Evolutionary conservation across 2,888 invertebrate species (phyloP), one percentile per base, ranked within the genome.

Genomic region (Trichacis sp.): DNA sequence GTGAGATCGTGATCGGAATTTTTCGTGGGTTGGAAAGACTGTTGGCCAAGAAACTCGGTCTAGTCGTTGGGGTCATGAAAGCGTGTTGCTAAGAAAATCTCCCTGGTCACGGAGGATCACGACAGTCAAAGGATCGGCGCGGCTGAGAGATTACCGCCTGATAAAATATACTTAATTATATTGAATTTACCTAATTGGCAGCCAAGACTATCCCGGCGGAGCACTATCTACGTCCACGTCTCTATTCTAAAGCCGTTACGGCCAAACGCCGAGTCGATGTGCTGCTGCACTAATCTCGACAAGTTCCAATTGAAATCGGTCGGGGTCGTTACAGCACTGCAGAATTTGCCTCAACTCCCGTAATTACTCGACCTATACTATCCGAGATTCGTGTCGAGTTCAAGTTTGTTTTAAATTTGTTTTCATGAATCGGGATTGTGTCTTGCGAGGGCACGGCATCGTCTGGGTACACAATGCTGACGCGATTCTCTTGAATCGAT

Each of bases 141-240:
- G 29, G 57, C 43, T 50, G 46, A 36, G 54, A 55, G 56, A 63
- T 64, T 48, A 40, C 15, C 49, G 36, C 33, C 20, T 43, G 63
- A 59, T 74, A 69, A 70, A 75, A 74, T 73, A 74, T 73, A 73
- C 69, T 76, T 76, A 77, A 77, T 74, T 74, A 76, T 76, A 77
- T 77, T 71, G 76, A 73, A 74, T 76, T 76, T 73, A 73, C 73
- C 73, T 75, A 75, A 77, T 77, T 77, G 77, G 53, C 43, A 53
- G 24, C 55, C 49, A 49, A 18, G 30, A 51, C 56, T 40, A 53
- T 59, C 64, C 48, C 8, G 42, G 11, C 43, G 53, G 42, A n/a
- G n/a, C n/a, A 20, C 50, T 49, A 49, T 52, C 59, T 70, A 68
- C 63, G 58, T 52, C 56, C 70, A 68, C 64, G 71, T 71, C 73